Conservation (phyloP, 2,888 invertebrate genomes). For the Scelioninae gen. 1 region DNA sequence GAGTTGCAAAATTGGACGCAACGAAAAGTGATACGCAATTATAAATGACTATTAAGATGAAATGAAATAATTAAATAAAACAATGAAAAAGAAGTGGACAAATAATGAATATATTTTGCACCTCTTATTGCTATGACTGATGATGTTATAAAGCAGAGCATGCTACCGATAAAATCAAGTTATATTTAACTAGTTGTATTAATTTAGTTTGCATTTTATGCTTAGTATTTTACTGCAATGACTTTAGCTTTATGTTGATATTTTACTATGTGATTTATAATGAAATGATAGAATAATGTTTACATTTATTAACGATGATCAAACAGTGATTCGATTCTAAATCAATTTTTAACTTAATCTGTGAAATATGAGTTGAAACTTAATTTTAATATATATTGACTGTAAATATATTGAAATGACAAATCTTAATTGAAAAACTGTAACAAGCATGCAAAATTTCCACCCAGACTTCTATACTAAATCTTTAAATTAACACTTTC, state of each 20-base stretch:
- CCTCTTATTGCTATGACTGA: slow-evolving; percentile 12
- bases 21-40: too few relatives aligned
- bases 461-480: too few relatives aligned
- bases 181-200: slow-evolving; percentile 46
- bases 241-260: slow-evolving; percentile 44
- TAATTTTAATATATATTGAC: neutral
- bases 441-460: neutral
- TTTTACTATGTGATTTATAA: slow-evolving; percentile 2
- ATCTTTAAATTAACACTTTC: too few relatives aligned
- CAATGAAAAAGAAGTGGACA: too few relatives aligned
- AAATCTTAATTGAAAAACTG: neutral
- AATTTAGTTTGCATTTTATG: slow-evolving; percentile 41
- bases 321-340: neutral
- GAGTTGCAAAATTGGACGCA: slow-evolving; percentile 28
- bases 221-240: slow-evolving; percentile 43
- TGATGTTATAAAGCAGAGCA: slow-evolving; percentile 36
- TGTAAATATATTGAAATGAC: too few relatives aligned
- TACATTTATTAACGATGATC: slow-evolving; percentile 10
- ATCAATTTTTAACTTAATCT: neutral
- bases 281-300: slow-evolving; percentile 1
- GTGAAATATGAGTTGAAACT: neutral
- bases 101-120: slow-evolving; percentile 24
- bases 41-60: neutral
- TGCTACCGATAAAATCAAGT: slow-evolving; percentile 43
- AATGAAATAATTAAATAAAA: too few relatives aligned